Conservation (phyloP, 2,888 invertebrate genomes). For the Ormia ochracea region DNA sequence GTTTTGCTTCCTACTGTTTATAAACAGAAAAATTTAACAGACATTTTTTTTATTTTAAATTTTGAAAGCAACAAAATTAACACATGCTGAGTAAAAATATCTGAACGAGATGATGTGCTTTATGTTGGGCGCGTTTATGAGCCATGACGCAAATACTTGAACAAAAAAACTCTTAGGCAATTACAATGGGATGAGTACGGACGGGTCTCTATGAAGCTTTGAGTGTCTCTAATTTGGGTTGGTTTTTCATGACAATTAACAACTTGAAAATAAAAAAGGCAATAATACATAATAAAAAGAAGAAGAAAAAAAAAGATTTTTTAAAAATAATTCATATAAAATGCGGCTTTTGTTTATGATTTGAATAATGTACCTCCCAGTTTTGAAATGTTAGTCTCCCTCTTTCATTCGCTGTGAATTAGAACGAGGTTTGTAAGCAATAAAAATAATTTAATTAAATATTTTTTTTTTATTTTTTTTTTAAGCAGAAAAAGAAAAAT, state of each 20-base stretch:
- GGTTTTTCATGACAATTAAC: constrained; percentile 22
- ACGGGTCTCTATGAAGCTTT: not conserved
- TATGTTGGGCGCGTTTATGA: constrained; percentile 29
- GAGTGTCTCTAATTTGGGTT: not conserved
- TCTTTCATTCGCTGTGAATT: constrained; percentile 2
- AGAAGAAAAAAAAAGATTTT: constrained; percentile 14
- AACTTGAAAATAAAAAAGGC: too few relatives aligned
- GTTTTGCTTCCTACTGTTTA: not conserved
- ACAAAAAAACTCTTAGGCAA: constrained; percentile 1
- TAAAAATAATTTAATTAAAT: too few relatives aligned
- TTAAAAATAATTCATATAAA: too few relatives aligned
- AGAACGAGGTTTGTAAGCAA: not conserved
- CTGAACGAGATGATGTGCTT: not conserved
- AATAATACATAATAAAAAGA: constrained; percentile 41
- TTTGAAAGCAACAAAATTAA: constrained; percentile 13
- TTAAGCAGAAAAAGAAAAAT: too few relatives aligned
- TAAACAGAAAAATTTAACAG: not conserved
- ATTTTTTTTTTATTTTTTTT: too few relatives aligned
- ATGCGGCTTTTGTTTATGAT: not conserved
- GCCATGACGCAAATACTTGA: constrained; percentile 47
- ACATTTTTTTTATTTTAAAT: not conserved
- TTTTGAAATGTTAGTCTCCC: constrained; percentile 11
- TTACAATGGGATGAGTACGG: constrained; percentile 15
- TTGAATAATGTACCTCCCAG: not conserved
- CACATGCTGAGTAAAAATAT: constrained; percentile 31